Evolutionary conservation across 2,113 vertebrate species (phyloP).

Genomic region (Columba janthina): DNA sequence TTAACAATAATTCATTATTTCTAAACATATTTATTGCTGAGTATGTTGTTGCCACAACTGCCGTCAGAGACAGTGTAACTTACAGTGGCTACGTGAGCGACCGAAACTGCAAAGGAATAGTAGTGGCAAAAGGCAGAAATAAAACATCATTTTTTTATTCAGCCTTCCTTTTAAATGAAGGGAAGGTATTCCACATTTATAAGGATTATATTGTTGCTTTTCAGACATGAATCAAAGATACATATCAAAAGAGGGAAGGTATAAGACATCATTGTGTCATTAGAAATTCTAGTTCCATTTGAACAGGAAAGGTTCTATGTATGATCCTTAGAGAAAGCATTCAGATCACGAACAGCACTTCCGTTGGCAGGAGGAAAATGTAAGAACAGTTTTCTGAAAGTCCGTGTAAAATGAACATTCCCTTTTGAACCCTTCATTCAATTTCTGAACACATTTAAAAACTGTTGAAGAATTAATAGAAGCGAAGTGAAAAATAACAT

Average conservation of each 20-base stretch:
- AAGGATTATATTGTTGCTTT: constrained; percentile 19
- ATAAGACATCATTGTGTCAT: background rate
- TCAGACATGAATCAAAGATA: background rate
- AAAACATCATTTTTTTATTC: background rate
- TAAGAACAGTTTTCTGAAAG: background rate
- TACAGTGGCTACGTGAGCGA: background rate
- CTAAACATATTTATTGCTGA: background rate
- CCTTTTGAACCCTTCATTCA: background rate
- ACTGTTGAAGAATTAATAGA: background rate
- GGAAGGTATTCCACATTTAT: background rate
- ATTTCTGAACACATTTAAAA: background rate
- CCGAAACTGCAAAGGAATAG: background rate
- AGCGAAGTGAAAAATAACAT: background rate
- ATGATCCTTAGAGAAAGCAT: constrained; percentile 3
- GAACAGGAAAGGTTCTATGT: background rate
- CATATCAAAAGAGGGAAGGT: background rate
- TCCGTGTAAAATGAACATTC: background rate
- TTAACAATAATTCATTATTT: background rate
- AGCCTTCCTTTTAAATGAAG: background rate
- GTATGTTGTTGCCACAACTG: background rate
- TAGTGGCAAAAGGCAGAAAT: constrained; percentile 1
- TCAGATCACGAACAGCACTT: background rate
- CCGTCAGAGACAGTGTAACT: background rate
- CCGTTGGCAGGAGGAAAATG: constrained; percentile 19
- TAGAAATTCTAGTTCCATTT: constrained; percentile 4